Evolutionary conservation across 2,888 invertebrate genomes (phyloP).

Genomic region (Mythimna lalbum): DNA sequence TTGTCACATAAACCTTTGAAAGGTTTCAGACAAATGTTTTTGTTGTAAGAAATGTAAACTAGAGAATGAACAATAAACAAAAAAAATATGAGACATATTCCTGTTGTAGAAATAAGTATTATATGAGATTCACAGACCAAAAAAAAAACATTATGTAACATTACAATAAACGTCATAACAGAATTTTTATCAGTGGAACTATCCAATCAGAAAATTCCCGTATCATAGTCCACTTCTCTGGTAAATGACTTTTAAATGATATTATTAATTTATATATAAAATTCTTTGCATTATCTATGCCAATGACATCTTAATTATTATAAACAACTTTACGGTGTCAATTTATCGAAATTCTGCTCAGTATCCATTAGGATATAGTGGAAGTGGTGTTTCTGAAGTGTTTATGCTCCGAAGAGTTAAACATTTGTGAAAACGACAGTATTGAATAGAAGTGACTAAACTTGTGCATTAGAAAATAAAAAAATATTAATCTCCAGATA

Average conservation of each 20-base stretch:
- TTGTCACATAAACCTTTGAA: too few relatives aligned
- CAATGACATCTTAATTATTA: constrained; percentile 30
- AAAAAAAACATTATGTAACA: constrained; percentile 2
- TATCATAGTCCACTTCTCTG: constrained; percentile 7
- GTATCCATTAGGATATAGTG: constrained; percentile 24
- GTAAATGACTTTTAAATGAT: constrained; percentile 50
- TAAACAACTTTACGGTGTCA: constrained; percentile 11
- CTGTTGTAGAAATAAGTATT: background rate
- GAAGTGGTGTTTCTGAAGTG: constrained; percentile 16
- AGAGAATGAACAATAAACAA: too few relatives aligned
- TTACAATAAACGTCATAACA: background rate
- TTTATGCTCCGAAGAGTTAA: background rate
- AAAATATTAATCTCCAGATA: background rate
- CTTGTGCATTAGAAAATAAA: background rate
- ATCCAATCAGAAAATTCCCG: constrained; percentile 21
- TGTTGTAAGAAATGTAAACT: too few relatives aligned
- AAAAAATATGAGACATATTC: background rate
- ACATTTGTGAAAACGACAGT: constrained; percentile 2
- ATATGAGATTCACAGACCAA: background rate
- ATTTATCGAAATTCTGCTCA: constrained; percentile 15
- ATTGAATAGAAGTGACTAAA: background rate
- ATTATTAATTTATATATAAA: constrained; percentile 22
- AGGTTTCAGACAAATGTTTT: too few relatives aligned
- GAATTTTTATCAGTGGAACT: constrained; percentile 9
- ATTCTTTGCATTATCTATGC: constrained; percentile 13